Percentiles rank a stretch among this genome's conserved stretches.
Evolutionary conservation across 2,888 invertebrate species (phyloP).

Genomic region (Polydesmus complanatus): DNA sequence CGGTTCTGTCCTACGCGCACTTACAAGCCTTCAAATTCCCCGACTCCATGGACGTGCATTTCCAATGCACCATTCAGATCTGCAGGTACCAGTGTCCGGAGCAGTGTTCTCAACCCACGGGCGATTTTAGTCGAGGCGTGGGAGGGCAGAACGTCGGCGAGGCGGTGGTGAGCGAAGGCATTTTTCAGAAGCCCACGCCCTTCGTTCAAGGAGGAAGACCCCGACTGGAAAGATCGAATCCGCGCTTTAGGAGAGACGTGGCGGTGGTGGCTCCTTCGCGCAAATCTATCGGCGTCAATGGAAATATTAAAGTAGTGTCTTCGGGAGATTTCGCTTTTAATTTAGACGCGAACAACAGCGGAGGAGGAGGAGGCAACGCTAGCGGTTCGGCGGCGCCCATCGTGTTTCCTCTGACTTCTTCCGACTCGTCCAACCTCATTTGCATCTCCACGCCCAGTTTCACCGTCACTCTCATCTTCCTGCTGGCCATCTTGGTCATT

Average conservation of each 20-base stretch:
- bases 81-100: conserved; percentile 86
- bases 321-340: conserved; percentile 76
- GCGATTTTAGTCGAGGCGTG: background rate
- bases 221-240: conserved; percentile 18
- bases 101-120: conserved; percentile 50
- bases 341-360: conserved; percentile 50
- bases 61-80: conserved; percentile 88
- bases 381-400: conserved; percentile 39
- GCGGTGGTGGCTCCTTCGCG: conserved; percentile 23
- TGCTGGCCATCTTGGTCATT: conserved; percentile 64
- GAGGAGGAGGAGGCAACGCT: too few species aligned
- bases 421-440: conserved; percentile 48
- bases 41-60: conserved; percentile 91
- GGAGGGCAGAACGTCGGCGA: conserved; percentile 2
- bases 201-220: conserved; percentile 35
- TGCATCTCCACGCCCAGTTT: conserved; percentile 94
- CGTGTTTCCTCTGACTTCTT: conserved; percentile 50
- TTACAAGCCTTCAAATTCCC: conserved; percentile 94
- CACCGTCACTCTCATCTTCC: conserved; percentile 66
- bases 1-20: conserved; percentile 78
- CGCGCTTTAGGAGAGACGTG: conserved; percentile 27
- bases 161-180: conserved; percentile 7
- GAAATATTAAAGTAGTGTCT: conserved; percentile 52
- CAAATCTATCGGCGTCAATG: conserved; percentile 23
- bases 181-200: conserved; percentile 4